Conservation (phyloP, 2,888 invertebrate species). For the Tenodera sinensis region DNA sequence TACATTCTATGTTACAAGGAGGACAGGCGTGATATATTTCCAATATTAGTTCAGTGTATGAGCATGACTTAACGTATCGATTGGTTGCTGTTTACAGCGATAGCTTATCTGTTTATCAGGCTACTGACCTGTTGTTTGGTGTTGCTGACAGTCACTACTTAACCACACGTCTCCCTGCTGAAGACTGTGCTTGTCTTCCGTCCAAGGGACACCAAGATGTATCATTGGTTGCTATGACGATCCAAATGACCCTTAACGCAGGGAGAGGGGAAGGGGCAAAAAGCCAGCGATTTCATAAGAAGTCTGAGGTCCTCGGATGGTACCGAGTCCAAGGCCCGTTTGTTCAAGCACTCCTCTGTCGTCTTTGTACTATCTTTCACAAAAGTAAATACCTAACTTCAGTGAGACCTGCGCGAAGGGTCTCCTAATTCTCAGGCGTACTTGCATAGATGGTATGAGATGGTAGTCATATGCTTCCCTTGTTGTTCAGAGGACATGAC, state of each 20-base stretch:
- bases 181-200: not conserved
- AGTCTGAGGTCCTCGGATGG: not conserved
- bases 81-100: too few relatives aligned
- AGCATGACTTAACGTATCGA: too few relatives aligned
- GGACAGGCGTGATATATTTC: too few relatives aligned
- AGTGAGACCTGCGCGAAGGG: too few relatives aligned
- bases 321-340: not conserved
- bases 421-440: too few relatives aligned
- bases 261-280: not conserved
- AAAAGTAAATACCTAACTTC: too few relatives aligned
- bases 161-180: not conserved
- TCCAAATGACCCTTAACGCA: not conserved
- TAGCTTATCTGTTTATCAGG: not conserved
- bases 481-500: too few relatives aligned
- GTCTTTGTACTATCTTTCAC: too few relatives aligned
- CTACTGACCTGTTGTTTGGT: not conserved
- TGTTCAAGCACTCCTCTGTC: not conserved
- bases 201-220: not conserved
- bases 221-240: not conserved
- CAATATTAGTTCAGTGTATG: too few relatives aligned
- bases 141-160: not conserved
- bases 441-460: too few relatives aligned
- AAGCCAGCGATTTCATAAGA: not conserved
- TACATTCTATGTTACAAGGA: too few relatives aligned
- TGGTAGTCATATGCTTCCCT: too few relatives aligned